Evolutionary conservation across 2,113 vertebrate genomes (phyloP).

Genomic region (Heterotilapia buettikoferi): DNA sequence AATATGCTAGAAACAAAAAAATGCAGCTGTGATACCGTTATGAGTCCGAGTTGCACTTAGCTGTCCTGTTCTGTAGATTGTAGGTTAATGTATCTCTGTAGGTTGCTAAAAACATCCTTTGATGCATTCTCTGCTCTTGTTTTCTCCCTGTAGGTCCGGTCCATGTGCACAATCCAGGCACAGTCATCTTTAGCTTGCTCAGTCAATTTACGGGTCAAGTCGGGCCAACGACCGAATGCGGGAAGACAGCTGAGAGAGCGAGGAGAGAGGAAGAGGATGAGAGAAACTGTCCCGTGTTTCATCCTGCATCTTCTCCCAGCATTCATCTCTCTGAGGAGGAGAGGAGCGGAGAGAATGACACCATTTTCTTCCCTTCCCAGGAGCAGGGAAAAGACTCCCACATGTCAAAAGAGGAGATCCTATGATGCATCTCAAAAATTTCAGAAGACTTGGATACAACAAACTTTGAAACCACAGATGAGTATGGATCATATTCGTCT

Average conservation of each 20-base stretch:
- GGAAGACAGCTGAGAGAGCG: neutral
- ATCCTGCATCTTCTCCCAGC: slow-evolving; percentile 42
- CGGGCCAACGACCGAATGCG: neutral
- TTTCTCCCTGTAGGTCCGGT: slow-evolving; percentile 57
- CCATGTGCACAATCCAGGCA: slow-evolving; percentile 68
- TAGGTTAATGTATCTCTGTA: neutral
- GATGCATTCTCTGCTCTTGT: neutral
- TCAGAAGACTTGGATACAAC: neutral
- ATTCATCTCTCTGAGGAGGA: slow-evolving; percentile 70
- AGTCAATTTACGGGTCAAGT: slow-evolving; percentile 63
- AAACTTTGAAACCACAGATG: neutral
- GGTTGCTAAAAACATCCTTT: neutral
- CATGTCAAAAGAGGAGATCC: slow-evolving; percentile 70
- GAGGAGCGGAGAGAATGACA: slow-evolving; percentile 26
- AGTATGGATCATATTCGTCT: neutral
- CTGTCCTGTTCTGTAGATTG: neutral
- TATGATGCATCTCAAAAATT: slow-evolving; percentile 19
- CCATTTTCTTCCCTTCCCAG: slow-evolving; percentile 68
- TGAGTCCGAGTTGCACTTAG: neutral
- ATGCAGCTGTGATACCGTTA: neutral
- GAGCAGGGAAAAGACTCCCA: slow-evolving; percentile 74
- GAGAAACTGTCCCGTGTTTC: slow-evolving; percentile 12
- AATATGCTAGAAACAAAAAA: neutral
- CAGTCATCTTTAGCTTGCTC: slow-evolving; percentile 72
- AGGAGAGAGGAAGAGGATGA: slow-evolving; percentile 21